phyloP scores from a whole-genome alignment of 2,888 invertebrate genomes.

The Hydropsyche betteni region DNA sequence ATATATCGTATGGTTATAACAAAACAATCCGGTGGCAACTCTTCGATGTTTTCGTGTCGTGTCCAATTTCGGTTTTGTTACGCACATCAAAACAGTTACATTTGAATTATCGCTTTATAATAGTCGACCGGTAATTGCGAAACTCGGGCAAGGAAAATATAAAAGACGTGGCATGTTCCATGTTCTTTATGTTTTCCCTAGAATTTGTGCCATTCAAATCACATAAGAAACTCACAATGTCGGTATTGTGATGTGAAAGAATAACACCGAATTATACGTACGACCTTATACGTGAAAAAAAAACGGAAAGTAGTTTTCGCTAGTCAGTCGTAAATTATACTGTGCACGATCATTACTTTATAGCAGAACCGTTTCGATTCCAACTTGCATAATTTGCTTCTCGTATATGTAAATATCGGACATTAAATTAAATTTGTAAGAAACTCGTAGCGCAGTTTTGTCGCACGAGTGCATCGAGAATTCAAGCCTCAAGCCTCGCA shows the following conservation, averaged over 20 bases:
- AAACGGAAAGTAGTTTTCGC: no score
- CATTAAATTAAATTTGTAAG: neutral
- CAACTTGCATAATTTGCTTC: no score
- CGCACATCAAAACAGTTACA: conserved; percentile 35
- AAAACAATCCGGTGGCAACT: neutral
- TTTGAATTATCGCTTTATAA: conserved; percentile 40
- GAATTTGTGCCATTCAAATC: neutral
- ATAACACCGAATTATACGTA: no score
- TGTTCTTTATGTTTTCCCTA: conserved; percentile 28
- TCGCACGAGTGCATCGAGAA: conserved; percentile 30
- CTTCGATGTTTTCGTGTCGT: conserved; percentile 33
- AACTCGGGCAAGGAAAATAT: conserved; percentile 20
- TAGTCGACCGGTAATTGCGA: conserved; percentile 35
- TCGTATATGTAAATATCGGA: no score
- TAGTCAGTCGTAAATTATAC: no score
- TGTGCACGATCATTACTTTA: no score
- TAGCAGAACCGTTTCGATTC: no score
- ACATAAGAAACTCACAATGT: no score
- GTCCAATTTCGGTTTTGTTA: conserved; percentile 36
- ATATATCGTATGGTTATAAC: no score
- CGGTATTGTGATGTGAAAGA: no score
- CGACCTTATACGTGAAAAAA: no score
- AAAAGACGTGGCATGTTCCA: conserved; percentile 23
- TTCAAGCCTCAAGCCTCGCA: neutral
- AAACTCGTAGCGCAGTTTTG: conserved; percentile 1